phyloP scores from a whole-genome alignment of 2,797 vertebrate species.

The Remorina albescens region DNA sequence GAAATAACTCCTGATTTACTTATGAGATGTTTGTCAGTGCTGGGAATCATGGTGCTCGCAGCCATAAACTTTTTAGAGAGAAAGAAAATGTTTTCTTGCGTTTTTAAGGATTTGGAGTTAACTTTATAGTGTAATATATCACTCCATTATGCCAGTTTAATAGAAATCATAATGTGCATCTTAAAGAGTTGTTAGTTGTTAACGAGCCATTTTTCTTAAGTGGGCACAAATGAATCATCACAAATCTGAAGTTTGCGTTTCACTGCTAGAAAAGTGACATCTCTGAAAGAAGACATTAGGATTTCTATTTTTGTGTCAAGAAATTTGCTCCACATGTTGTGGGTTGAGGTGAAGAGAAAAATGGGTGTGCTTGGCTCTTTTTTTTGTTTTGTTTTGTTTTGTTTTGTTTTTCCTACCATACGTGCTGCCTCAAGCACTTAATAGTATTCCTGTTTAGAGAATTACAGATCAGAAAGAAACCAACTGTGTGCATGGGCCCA shows the following conservation, averaged over 20 bases:
- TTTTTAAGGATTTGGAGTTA: not conserved
- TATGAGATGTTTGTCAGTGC: conserved; percentile 24
- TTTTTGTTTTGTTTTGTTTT: not conserved
- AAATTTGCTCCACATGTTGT: not conserved
- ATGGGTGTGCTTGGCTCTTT: conserved; percentile 1
- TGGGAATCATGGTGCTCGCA: not conserved
- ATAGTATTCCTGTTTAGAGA: conserved; percentile 43
- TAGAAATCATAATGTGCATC: conserved; percentile 7
- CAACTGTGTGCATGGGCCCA: not conserved
- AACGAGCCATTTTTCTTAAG: not conserved
- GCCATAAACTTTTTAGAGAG: conserved; percentile 16
- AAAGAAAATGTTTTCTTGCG: conserved; percentile 9
- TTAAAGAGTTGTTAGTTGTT: not conserved
- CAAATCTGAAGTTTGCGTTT: not conserved
- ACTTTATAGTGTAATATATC: no score
- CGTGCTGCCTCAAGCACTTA: conserved; percentile 38
- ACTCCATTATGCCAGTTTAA: no score
- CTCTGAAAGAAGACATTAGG: not conserved
- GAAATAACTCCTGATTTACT: conserved; percentile 42
- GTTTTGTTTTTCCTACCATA: not conserved
- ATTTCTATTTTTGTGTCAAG: conserved; percentile 20
- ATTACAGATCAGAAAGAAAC: conserved; percentile 34
- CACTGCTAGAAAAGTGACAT: conserved; percentile 11
- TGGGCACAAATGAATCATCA: conserved; percentile 11
- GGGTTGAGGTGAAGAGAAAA: conserved; percentile 12